Evolutionary conservation across 2,888 invertebrate species (phyloP).

Genomic region (Azorinus chamasolen): DNA sequence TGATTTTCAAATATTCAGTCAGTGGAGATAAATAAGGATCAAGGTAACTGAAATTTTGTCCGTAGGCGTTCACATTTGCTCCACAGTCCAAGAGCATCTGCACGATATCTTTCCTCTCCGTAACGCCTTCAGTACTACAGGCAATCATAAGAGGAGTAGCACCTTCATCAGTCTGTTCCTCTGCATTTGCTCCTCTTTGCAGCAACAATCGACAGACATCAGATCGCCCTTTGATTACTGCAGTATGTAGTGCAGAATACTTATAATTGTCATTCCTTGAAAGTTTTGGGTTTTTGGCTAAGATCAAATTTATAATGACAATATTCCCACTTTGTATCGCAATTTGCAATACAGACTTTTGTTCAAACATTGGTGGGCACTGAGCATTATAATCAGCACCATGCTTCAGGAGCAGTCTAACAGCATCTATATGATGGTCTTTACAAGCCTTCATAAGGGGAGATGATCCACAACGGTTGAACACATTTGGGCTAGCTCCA

Average conservation of each 20-base stretch:
- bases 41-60: conserved; percentile 87
- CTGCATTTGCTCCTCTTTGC: conserved; percentile 87
- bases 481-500: conserved; percentile 95
- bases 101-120: conserved; percentile 77
- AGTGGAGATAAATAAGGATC: conserved; percentile 92
- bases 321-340: conserved; percentile 92
- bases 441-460: conserved; percentile 96
- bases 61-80: conserved; percentile 85
- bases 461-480: conserved; percentile 94
- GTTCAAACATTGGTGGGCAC: conserved; percentile 95
- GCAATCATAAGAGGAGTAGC: conserved; percentile 86
- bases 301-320: conserved; percentile 91
- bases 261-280: conserved; percentile 89
- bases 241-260: conserved; percentile 94
- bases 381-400: conserved; percentile 95
- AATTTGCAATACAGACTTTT: conserved; percentile 95
- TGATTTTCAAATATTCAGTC: conserved; percentile 92
- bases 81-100: conserved; percentile 79
- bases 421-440: conserved; percentile 80
- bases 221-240: conserved; percentile 89
- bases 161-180: conserved; percentile 85
- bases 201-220: conserved; percentile 84
- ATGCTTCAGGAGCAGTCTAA: conserved; percentile 90
- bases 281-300: conserved; percentile 93
- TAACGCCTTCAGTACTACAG: conserved; percentile 81